Base-by-base conservation (phyloP, 2,888 invertebrate genomes). In the Dryobota labecula region DNA sequence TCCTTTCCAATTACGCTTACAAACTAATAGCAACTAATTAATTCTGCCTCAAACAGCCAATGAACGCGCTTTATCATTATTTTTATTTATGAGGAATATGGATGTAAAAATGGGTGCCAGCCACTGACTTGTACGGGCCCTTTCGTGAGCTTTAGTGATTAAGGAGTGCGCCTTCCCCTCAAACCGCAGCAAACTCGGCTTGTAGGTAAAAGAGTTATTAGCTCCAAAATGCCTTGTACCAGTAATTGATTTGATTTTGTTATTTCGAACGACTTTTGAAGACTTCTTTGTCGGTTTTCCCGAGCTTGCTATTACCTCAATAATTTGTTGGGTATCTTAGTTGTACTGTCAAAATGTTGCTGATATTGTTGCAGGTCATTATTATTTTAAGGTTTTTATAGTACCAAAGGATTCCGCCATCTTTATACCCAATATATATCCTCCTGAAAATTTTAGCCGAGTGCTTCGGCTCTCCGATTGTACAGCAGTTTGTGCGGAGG, bases 101-200 rank as follows among this genome's bases (percentile, higher is more conserved):
- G 56, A 73, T 74, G 53, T 81, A 72, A 85, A 85, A 84, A 85
- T 81, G 64, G 62, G 81, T 78, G 61, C 84, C 81, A 78, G 78
- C 51, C 70, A 30, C 71, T 43, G 70, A 53, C 72, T 78, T 58
- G 53, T 18, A 80, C 80, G 58, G 56, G 11, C 47, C 56, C 64
- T 51, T 88, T 91, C 91, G 92, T 91, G 91, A 90, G 89, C 78
- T 69, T 80, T 38, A 81, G 90, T 91, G 91, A 91, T 91, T 91
- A 91, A 91, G 85, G 84, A 79, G 63, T 74, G 57, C 33, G 70
- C 69, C 70, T 77, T 79, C 64, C 77, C 84, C 68, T 69, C 65
- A 77, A 75, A 82, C 84, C 84, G 33, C 84, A 80, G 53, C 56
- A 73, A 75, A 72, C 67, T 78, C 60, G 58, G 74, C 69, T 80